Evolutionary conservation across 2,888 invertebrate species (phyloP).

Genomic region (Mythimna loreyi): DNA sequence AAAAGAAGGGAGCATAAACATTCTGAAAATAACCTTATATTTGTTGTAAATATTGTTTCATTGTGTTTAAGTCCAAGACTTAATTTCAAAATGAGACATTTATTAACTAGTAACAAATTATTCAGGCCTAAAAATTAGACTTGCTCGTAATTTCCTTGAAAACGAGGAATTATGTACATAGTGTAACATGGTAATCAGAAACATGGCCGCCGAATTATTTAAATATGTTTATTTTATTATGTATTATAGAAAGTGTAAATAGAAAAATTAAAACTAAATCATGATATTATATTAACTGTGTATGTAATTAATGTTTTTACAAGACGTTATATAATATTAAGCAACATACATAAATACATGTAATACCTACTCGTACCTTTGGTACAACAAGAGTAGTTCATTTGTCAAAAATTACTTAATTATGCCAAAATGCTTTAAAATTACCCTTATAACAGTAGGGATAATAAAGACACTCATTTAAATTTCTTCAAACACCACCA

Average conservation of each 20-base stretch:
- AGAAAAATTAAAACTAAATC: constrained; percentile 46
- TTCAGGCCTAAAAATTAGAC: constrained; percentile 43
- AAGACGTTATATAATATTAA: constrained; percentile 28
- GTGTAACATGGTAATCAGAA: constrained; percentile 44
- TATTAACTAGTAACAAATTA: constrained; percentile 5
- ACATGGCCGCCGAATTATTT: constrained; percentile 39
- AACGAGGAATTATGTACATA: constrained; percentile 44
- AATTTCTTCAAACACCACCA: too few species aligned
- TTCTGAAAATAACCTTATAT: constrained; percentile 16
- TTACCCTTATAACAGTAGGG: too few species aligned
- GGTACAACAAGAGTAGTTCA: too few species aligned
- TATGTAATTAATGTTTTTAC: constrained; percentile 26
- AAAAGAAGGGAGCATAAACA: background rate
- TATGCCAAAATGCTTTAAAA: too few species aligned
- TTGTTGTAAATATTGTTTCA: constrained; percentile 41
- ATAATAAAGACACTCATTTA: too few species aligned
- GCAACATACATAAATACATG: constrained; percentile 14
- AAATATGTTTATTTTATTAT: constrained; percentile 24
- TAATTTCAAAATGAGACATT: constrained; percentile 6
- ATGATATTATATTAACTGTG: constrained; percentile 49
- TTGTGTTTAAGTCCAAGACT: constrained; percentile 14
- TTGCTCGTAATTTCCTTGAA: background rate
- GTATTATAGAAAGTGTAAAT: constrained; percentile 52
- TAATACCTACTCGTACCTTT: constrained; percentile 10
- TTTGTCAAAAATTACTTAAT: too few species aligned